Conservation (phyloP, 92 coral and sea anemone species). For the Palythoa caribaeorum region DNA sequence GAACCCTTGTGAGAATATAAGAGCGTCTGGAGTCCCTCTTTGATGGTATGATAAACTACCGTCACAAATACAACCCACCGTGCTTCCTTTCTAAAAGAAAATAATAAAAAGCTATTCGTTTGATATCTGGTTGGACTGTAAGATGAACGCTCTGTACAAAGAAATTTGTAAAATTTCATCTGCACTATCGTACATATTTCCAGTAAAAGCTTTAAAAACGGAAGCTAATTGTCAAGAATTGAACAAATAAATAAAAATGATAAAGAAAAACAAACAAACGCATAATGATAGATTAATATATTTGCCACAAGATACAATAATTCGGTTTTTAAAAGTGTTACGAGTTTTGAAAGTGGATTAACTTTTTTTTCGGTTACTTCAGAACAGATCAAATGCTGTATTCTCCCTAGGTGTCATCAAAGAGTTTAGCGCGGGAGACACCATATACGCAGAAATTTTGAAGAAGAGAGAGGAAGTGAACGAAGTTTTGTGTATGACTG, state of each 20-base stretch:
- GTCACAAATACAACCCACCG: neutral
- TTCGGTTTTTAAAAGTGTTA: neutral
- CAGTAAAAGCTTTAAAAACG: conserved; percentile 24
- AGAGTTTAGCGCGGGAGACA: conserved; percentile 81
- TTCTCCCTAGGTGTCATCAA: conserved; percentile 52
- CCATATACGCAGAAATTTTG: conserved; percentile 77
- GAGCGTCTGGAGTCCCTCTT: neutral
- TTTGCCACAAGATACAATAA: neutral
- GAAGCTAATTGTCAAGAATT: neutral
- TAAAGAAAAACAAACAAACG: neutral
- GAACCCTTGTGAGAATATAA: conserved; percentile 36
- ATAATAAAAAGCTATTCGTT: neutral
- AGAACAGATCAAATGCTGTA: neutral
- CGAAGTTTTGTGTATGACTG: conserved; percentile 67
- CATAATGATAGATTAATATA: neutral
- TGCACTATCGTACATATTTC: conserved; percentile 1
- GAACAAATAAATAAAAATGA: neutral
- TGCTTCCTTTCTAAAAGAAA: neutral
- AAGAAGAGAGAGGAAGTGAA: conserved; percentile 82
- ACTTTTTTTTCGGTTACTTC: neutral
- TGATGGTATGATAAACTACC: neutral
- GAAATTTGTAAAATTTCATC: neutral
- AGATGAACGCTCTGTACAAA: neutral
- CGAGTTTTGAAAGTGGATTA: neutral
- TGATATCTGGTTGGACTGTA: neutral